Conservation (phyloP, 1,140 invertebrate genomes). For the Sesamia nonagrioides region DNA sequence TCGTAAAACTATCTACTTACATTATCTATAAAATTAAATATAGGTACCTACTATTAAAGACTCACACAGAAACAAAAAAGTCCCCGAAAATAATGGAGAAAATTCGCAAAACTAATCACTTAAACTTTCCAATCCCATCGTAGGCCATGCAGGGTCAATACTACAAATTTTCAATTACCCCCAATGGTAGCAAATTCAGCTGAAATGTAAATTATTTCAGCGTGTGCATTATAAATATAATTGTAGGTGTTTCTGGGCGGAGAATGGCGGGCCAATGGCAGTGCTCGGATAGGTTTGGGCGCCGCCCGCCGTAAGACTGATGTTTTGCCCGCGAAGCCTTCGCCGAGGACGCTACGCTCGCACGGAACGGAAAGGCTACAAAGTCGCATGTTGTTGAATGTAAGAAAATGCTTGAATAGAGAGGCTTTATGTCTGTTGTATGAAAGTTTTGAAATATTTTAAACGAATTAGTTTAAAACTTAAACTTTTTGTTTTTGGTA, state of each 20-base stretch:
- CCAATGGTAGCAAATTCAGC: conserved; percentile 84
- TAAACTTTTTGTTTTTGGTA: too few species aligned
- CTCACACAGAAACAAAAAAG: conserved; percentile 19
- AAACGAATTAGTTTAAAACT: too few species aligned
- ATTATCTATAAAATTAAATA: neutral
- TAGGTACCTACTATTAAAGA: conserved; percentile 18
- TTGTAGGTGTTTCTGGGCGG: conserved; percentile 84
- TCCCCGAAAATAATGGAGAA: conserved; percentile 14
- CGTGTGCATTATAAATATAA: conserved; percentile 87
- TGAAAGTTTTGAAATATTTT: neutral
- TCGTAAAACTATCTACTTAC: too few species aligned
- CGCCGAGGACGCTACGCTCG: conserved; percentile 61
- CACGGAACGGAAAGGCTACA: conserved; percentile 25
- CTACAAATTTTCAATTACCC: conserved; percentile 87
- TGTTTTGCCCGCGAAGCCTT: conserved; percentile 84
- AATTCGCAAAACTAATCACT: conserved; percentile 71
- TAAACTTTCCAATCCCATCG: conserved; percentile 66
- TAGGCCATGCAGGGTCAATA: conserved; percentile 82
- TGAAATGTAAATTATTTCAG: conserved; percentile 86
- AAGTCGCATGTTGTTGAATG: conserved; percentile 17
- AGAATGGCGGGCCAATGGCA: conserved; percentile 71
- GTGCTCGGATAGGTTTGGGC: conserved; percentile 63
- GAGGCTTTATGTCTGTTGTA: neutral
- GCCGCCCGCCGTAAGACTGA: conserved; percentile 76
- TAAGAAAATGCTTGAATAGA: too few species aligned